These are phyloP conservation scores for Chymomyza amoena DNA, from an alignment of 2,888 invertebrate species.

Conservation along the genomic window DNA sequence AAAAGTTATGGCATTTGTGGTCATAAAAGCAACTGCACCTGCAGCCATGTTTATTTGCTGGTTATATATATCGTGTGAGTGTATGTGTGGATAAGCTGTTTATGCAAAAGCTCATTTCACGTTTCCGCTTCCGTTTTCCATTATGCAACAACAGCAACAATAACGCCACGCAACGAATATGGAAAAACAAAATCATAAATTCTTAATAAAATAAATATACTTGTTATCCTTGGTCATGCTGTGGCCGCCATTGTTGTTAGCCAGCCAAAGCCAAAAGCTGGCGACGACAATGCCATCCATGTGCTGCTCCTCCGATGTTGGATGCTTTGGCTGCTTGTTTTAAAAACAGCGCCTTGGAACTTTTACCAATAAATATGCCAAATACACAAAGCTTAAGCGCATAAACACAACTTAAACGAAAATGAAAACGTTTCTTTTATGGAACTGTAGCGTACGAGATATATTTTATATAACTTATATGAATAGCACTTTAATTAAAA, in stretches of 20 bases:
- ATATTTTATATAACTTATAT: neutral
- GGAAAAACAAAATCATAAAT: constrained; percentile 75
- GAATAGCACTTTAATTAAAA: neutral
- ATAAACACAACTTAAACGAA: constrained; percentile 59
- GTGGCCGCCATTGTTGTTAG: neutral
- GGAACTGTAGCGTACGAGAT: neutral
- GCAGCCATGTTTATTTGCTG: neutral
- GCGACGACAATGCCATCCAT: neutral
- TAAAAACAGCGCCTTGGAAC: constrained; percentile 31
- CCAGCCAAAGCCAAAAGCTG: neutral
- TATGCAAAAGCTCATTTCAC: constrained; percentile 71
- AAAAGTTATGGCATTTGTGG: neutral
- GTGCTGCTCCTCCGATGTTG: neutral
- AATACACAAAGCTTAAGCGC: constrained; percentile 25
- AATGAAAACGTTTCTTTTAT: constrained; percentile 5
- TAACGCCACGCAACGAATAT: constrained; percentile 8
- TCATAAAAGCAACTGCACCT: neutral
- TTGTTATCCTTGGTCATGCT: constrained; percentile 48
- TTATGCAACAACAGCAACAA: constrained; percentile 36
- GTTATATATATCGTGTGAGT: constrained; percentile 17
- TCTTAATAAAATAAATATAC: constrained; percentile 69
- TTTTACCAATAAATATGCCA: constrained; percentile 53
- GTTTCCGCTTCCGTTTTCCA: constrained; percentile 70
- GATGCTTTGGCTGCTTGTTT: neutral
- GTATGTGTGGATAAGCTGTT: constrained; percentile 38